phyloP scores from a whole-genome alignment of 2,888 invertebrate species.

The Ophion obscuratus region DNA sequence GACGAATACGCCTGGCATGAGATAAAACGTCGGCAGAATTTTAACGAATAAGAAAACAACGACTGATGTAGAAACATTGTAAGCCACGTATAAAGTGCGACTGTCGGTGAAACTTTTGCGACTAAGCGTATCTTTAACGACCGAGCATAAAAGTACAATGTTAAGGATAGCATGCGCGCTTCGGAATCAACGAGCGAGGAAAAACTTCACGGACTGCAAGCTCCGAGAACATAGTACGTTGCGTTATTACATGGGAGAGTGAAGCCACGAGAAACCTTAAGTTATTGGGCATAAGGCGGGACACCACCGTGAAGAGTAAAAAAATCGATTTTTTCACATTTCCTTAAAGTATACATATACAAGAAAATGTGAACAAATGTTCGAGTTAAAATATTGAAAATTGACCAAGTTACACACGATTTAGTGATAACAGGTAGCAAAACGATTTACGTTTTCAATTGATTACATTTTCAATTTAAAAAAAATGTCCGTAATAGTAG shows the following conservation, averaged over 20 bases:
- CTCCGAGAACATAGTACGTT: slow-evolving; percentile 14
- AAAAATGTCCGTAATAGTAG: too few species aligned
- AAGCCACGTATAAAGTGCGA: slow-evolving; percentile 4
- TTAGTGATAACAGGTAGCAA: too few species aligned
- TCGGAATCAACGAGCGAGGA: slow-evolving; percentile 32
- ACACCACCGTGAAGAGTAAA: too few species aligned
- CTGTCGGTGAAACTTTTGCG: not conserved
- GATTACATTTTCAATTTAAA: too few species aligned
- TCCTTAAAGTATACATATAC: too few species aligned
- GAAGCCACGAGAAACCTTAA: not conserved
- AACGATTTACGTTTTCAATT: too few species aligned
- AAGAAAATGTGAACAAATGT: too few species aligned
- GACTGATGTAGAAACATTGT: slow-evolving; percentile 31
- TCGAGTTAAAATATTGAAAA: too few species aligned
- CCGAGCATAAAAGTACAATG: slow-evolving; percentile 55
- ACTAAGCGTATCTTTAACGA: slow-evolving; percentile 53
- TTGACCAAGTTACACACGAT: too few species aligned
- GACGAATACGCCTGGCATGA: not conserved
- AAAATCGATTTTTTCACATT: too few species aligned
- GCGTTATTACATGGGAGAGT: slow-evolving; percentile 36
- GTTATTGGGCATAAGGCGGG: not conserved
- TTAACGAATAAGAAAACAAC: not conserved
- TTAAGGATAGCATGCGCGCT: slow-evolving; percentile 3
- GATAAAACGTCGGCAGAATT: slow-evolving; percentile 44
- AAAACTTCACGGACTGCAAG: slow-evolving; percentile 13